Base-by-base conservation (phyloP, 2,113 vertebrate genomes). In the Tychaedon coryphoeus region DNA sequence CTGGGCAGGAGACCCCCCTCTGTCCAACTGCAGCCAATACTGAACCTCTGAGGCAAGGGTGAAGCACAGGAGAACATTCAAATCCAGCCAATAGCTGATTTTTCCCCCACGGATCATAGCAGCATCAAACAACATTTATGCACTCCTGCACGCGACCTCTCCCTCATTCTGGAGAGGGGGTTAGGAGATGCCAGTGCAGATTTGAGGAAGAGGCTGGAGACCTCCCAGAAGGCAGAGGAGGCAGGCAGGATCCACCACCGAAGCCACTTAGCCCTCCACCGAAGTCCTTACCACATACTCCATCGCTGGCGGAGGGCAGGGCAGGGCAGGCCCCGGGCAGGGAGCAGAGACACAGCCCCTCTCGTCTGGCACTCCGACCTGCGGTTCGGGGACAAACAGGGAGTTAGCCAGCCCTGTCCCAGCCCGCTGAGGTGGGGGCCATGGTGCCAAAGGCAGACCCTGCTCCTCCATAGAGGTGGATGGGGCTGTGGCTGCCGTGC, bases 221-320 rank as follows among this genome's bases (percentile, higher is more conserved):
- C 78, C 82, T 93, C 73, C 79, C 72, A 66, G 66, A 25, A 4
- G 69, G 48, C 56, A 86, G 45, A 80, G 76, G 38, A 81, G 53
- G 60, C 67, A 95, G 93, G 86, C 91, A 91, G 82, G 64, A 80
- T 74, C 96, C 94, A 65, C 61, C 96, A 97, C 95, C 95, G 1
- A 95, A 97, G 96, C 95, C 83, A 80, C 56, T 87, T 54, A 62
- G 53, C 83, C 95, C 92, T 95, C 92, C 96, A 95, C 96, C 94
- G n/a, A 45, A 40, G 69, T 92, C 95, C 96, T 97, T 97, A 97
- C 96, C 96, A 97, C 96, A 2, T 97, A 97, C 94, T 97, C 96
- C 96, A 97, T 97, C 86, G 88, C 34, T 0, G 93, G 90, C n/a
- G 6, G 72, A 86, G 93, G 89, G 87, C 94, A 86, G 91, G 91